Evolutionary conservation across 53 echinoderm and acorn worm species (phyloP).

Genomic region (Stichopus horrens): DNA sequence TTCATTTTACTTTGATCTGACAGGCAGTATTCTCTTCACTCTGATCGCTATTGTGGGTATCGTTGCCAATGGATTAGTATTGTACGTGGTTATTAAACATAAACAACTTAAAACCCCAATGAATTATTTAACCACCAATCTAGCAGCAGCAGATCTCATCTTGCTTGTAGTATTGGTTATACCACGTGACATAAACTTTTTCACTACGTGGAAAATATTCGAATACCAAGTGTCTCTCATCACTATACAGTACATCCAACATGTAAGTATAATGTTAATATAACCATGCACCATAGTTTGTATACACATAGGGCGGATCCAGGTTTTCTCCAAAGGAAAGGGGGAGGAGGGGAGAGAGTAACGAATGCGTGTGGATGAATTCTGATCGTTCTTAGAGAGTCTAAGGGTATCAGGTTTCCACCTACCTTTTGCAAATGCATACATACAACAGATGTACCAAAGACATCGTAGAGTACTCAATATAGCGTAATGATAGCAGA

Average conservation of each 20-base stretch:
- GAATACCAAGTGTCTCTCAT: not conserved
- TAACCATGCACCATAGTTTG: not conserved
- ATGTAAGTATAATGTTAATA: slow-evolving; percentile 24
- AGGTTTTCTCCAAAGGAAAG: not conserved
- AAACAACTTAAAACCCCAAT: slow-evolving; percentile 30
- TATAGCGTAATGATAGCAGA: too few relatives aligned
- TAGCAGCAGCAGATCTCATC: slow-evolving; percentile 44
- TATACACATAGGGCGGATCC: not conserved
- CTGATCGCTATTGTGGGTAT: slow-evolving; percentile 34
- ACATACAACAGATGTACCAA: too few relatives aligned
- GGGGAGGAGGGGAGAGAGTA: not conserved
- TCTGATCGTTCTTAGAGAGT: too few relatives aligned
- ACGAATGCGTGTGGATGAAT: too few relatives aligned
- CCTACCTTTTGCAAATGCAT: too few relatives aligned
- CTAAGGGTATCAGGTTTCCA: too few relatives aligned
- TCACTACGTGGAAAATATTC: slow-evolving; percentile 17
- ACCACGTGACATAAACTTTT: slow-evolving; percentile 22
- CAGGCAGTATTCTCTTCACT: not conserved
- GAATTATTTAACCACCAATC: slow-evolving; percentile 36
- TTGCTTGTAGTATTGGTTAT: slow-evolving; percentile 17
- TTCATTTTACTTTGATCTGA: not conserved
- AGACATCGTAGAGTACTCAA: too few relatives aligned
- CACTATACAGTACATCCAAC: slow-evolving; percentile 5
- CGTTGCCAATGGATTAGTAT: slow-evolving; percentile 36
- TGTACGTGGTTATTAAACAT: slow-evolving; percentile 18